Evolutionary conservation across 2,888 invertebrate species (phyloP), one percentile per base, ranked within the genome.

Genomic region (Sialis fuliginosa): DNA sequence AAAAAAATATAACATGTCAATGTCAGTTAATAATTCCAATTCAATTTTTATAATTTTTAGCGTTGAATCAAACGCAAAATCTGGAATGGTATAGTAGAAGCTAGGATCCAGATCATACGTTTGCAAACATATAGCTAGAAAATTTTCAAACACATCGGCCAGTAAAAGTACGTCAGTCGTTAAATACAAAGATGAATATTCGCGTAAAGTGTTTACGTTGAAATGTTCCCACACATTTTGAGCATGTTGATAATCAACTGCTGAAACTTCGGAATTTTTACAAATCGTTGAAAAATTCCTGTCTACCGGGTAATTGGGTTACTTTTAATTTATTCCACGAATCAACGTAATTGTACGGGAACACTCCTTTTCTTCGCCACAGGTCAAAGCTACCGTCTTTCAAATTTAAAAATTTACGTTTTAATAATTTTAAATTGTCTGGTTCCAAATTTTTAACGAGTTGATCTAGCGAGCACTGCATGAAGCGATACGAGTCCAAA

Each of bases 401-500:
- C 5, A 43, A 10, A 6, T 45, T 45, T 42, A 50, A 39, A 32
- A 46, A 44, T 6, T 44, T 45, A 31, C 46, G 49, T 6, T 51
- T 48, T 22, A 45, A 45, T 39, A 49, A 51, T 22, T 53, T 43
- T 6, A 44, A 32, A 22, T 22, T 22, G 22, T 22, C 22, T 4
- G 22, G 4, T 22, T 49, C 39, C 34, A 56, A 39, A 49, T 55
- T 51, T n/a, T 48, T 52, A 9, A 55, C 50, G 22, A 60, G 50
- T 51, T 56, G 53, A 31, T 56, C 56, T 34, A 59, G 45, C 47
- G 54, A 53, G 10, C 53, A 48, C 7, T 53, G 41, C 56, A 60
- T 55, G 49, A 60, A 61, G n/a, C 55, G 49, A 42, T 54, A 56
- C 13, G 55, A 58, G 54, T 55, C 58, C 45, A 58, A 50, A 48